Conservation (phyloP, 35 echinoderm and acorn worm genomes). For the Apostichopus japonicus region DNA sequence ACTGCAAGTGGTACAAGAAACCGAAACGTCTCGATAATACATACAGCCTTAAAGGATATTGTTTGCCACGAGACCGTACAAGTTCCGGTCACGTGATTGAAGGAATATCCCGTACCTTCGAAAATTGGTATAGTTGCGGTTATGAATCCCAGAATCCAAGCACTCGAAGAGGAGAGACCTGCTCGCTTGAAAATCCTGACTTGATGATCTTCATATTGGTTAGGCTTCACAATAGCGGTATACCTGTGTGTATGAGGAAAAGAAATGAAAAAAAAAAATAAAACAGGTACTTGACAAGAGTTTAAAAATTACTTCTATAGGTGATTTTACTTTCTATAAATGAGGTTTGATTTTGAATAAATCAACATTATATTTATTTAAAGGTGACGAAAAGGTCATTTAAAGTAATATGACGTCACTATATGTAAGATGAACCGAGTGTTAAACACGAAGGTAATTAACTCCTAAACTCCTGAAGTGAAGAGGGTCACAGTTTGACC, state of each 20-base stretch:
- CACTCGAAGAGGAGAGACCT: background rate
- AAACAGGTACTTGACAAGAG: too few species aligned
- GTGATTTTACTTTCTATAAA: too few species aligned
- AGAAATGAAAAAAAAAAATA: background rate
- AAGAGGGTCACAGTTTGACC: too few species aligned
- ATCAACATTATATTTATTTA: too few species aligned
- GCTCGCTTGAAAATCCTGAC: background rate
- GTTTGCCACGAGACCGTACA: background rate
- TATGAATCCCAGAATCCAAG: background rate
- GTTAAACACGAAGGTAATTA: too few species aligned
- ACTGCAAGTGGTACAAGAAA: constrained; percentile 12
- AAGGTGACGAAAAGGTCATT: too few species aligned
- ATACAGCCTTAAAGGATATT: background rate
- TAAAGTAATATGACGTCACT: too few species aligned
- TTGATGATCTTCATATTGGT: background rate
- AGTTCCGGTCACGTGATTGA: background rate
- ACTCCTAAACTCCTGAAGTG: too few species aligned
- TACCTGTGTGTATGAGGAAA: background rate
- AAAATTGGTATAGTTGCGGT: constrained; percentile 10
- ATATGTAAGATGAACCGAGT: too few species aligned
- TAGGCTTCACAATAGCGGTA: background rate
- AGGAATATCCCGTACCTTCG: constrained; percentile 4
- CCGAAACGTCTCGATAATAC: background rate
- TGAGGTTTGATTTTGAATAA: too few species aligned
- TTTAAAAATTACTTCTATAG: too few species aligned